Percentiles rank a stretch among this genome's conserved stretches.
phyloP scores from a whole-genome alignment of 1,140 invertebrate species.

The Ptiloglossa arizonensis region DNA sequence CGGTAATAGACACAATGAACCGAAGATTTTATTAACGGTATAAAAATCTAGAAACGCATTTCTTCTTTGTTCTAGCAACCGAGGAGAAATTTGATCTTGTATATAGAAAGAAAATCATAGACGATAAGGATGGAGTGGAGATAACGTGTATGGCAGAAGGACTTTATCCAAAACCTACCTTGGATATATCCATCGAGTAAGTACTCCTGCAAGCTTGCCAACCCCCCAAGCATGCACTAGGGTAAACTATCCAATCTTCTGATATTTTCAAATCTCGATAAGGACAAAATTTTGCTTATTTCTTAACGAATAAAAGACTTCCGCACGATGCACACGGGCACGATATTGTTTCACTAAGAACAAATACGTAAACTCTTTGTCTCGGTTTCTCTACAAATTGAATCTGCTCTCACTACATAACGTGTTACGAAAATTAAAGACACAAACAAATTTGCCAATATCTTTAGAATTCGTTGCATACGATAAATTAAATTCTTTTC shows the following conservation, averaged over 20 bases:
- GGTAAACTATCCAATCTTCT: constrained; percentile 21
- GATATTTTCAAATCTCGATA: constrained; percentile 19
- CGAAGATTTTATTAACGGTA: too few relatives aligned
- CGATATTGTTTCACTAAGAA: too few relatives aligned
- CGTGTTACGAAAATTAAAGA: too few relatives aligned
- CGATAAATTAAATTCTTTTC: too few relatives aligned
- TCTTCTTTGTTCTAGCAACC: constrained; percentile 72
- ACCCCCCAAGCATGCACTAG: background rate
- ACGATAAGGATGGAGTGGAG: constrained; percentile 76
- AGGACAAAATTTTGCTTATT: background rate
- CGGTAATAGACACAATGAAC: too few relatives aligned
- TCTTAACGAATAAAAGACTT: constrained; percentile 3
- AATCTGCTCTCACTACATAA: too few relatives aligned
- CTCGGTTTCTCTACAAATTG: too few relatives aligned
- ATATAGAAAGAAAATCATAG: constrained; percentile 68
- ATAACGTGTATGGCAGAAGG: constrained; percentile 79
- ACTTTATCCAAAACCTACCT: constrained; percentile 78
- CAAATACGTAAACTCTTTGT: too few relatives aligned
- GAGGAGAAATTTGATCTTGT: constrained; percentile 77
- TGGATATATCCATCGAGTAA: constrained; percentile 79
- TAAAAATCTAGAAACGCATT: too few relatives aligned
- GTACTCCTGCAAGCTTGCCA: constrained; percentile 53
- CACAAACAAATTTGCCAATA: too few relatives aligned
- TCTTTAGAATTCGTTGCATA: too few relatives aligned
- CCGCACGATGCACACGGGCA: too few relatives aligned